phyloP scores from a whole-genome alignment of 2,888 invertebrate genomes.

The Perizoma affinitatum region DNA sequence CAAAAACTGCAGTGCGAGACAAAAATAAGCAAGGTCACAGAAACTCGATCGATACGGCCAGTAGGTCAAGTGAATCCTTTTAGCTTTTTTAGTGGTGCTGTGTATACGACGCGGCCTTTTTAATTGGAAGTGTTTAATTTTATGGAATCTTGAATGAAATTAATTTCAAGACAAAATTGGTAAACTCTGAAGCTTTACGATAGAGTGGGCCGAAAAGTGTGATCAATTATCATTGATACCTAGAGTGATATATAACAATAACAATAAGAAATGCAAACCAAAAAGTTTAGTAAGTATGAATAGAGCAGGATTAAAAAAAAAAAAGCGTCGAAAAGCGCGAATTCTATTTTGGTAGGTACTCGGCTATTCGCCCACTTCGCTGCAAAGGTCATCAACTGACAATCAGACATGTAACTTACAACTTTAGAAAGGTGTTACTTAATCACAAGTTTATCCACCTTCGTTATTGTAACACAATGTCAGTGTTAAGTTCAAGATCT shows the following conservation, averaged over 20 bases:
- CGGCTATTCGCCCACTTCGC: not conserved
- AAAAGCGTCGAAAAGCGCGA: not conserved
- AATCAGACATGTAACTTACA: not conserved
- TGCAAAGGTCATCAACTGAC: not conserved
- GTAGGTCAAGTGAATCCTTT: conserved; percentile 40
- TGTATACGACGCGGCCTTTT: conserved; percentile 23
- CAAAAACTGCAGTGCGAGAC: conserved; percentile 12
- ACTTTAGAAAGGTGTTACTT: conserved; percentile 19
- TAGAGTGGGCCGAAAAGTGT: too few species aligned
- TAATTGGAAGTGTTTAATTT: conserved; percentile 6
- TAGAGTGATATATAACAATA: too few species aligned
- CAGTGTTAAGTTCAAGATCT: conserved; percentile 29
- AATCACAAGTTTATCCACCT: conserved; percentile 4
- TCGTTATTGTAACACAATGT: conserved; percentile 15
- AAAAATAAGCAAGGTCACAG: conserved; percentile 25
- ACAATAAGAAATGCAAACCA: too few species aligned
- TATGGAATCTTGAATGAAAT: not conserved
- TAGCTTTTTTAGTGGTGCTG: conserved; percentile 25
- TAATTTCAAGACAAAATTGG: too few species aligned
- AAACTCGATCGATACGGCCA: conserved; percentile 30
- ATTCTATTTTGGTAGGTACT: not conserved
- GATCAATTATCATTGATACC: too few species aligned
- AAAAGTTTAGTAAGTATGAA: too few species aligned
- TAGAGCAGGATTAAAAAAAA: too few species aligned
- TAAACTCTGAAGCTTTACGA: too few species aligned